A percentile compares a stretch with the other conserved stretches of the same genome.
Conservation (phyloP, 1,140 invertebrate species). For the Trypoxylus dichotomus region DNA sequence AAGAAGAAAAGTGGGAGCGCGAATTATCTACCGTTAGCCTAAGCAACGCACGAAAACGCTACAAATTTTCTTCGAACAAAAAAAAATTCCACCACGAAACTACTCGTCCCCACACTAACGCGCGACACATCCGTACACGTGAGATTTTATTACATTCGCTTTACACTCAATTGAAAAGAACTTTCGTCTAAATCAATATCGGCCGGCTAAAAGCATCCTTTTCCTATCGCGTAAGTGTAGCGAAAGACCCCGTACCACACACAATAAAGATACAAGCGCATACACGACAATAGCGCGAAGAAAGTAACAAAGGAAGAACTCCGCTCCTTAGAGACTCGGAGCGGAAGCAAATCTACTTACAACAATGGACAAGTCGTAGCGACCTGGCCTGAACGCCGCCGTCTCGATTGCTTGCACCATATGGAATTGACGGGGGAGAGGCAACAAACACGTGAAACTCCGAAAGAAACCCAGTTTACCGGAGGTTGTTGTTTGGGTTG, state of each 20-base stretch:
- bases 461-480: not conserved
- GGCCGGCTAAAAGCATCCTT: not conserved
- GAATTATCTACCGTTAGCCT: too few species aligned
- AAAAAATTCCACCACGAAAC: too few species aligned
- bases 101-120: too few species aligned
- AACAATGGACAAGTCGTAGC: constrained; percentile 50
- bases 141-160: not conserved
- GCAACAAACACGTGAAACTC: not conserved
- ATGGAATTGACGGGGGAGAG: constrained; percentile 39
- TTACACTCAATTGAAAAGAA: not conserved
- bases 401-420: constrained; percentile 53
- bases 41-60: too few species aligned
- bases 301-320: too few species aligned
- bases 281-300: not conserved
- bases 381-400: constrained; percentile 45
- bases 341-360: constrained; percentile 45
- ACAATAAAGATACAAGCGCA: not conserved
- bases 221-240: not conserved
- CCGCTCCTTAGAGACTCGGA: not conserved
- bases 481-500: not conserved
- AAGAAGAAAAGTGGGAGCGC: too few species aligned
- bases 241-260: not conserved
- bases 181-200: constrained; percentile 7
- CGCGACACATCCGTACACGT: too few species aligned
- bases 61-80: too few species aligned